These are phyloP conservation scores for Scrobipalpa costella DNA, from an alignment of 2,888 invertebrate genomes.

Conservation along the genomic window DNA sequence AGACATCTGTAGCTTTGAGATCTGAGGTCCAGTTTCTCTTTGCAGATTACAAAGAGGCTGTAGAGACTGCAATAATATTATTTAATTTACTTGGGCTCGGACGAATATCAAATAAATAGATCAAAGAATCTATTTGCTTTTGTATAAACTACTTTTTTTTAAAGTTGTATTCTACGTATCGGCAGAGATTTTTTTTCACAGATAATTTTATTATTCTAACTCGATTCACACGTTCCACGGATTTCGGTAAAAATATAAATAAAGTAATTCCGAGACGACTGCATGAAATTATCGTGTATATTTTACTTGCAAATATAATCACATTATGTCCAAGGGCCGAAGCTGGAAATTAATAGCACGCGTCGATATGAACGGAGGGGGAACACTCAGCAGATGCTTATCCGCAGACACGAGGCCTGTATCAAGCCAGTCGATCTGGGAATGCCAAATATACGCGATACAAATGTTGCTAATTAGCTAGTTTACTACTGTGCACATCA, in stretches of 20 bases:
- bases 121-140: not conserved
- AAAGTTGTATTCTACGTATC: too few species aligned
- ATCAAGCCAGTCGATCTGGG: conserved; percentile 49
- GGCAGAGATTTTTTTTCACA: too few species aligned
- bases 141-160: not conserved
- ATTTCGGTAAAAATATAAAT: conserved; percentile 17
- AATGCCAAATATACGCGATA: conserved; percentile 9
- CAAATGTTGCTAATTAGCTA: not conserved
- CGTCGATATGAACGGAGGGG: conserved; percentile 75
- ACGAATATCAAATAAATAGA: not conserved
- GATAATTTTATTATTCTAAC: not conserved
- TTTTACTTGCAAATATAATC: conserved; percentile 79
- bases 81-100: conserved; percentile 7
- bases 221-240: not conserved
- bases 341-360: conserved; percentile 76
- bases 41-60: not conserved
- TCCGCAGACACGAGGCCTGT: conserved; percentile 61
- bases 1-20: conserved; percentile 4
- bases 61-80: conserved; percentile 5
- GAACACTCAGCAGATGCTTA: conserved; percentile 79
- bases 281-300: conserved; percentile 60
- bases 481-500: not conserved
- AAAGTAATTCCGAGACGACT: conserved; percentile 31
- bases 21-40: conserved; percentile 1
- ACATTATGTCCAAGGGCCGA: conserved; percentile 72